Evolutionary conservation across 2,888 invertebrate genomes (phyloP).

Genomic region (Polydrusus tereticollis): DNA sequence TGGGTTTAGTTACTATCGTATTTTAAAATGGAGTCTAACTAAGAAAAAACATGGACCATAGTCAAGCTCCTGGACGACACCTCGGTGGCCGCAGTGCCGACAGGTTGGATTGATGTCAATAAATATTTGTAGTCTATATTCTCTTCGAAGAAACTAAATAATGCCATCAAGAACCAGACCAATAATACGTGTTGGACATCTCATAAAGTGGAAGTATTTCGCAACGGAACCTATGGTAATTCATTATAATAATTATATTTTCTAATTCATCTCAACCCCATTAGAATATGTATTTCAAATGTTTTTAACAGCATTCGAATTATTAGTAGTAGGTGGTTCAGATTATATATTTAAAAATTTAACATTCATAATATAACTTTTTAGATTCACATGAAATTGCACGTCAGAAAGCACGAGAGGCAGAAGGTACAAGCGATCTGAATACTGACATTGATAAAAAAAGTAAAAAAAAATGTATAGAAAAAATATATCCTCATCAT

Average conservation of each 20-base stretch:
- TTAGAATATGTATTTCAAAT: no score
- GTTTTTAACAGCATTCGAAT: no score
- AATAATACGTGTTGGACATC: conserved; percentile 26
- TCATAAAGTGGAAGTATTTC: conserved; percentile 13
- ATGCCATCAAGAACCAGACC: conserved; percentile 19
- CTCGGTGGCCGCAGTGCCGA: conserved; percentile 28
- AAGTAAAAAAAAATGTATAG: no score
- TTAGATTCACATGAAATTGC: no score
- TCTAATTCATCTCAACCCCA: no score
- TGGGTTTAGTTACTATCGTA: not conserved
- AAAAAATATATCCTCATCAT: no score
- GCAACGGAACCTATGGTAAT: conserved; percentile 31
- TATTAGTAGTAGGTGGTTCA: no score
- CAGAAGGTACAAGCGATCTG: no score
- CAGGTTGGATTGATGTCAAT: conserved; percentile 19
- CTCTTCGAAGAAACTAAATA: conserved; percentile 17
- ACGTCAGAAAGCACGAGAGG: no score
- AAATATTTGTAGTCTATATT: conserved; percentile 28
- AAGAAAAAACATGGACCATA: conserved; percentile 29
- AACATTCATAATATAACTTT: no score
- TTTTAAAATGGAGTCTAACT: not conserved
- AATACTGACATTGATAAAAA: no score
- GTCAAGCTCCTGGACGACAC: conserved; percentile 11
- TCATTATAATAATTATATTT: not conserved
- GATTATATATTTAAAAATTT: no score